A percentile compares a stretch with the other conserved stretches of the same genome.
These are phyloP conservation scores for Zaprionus lineosus DNA, from an alignment of 2,888 invertebrate species.

Conservation along the genomic window DNA sequence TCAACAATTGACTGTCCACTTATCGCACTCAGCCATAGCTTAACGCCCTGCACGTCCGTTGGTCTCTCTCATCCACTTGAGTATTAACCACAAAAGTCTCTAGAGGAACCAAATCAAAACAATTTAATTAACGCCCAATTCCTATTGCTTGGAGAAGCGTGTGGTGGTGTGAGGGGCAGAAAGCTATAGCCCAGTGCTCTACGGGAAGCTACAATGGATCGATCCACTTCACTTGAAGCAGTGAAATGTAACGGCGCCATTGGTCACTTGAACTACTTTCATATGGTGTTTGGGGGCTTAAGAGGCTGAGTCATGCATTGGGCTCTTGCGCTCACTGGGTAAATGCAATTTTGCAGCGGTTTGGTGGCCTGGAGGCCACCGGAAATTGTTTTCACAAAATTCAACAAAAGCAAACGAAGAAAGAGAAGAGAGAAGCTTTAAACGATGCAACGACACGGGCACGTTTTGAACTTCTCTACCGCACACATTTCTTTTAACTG, in stretches of 20 bases:
- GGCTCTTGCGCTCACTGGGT: conserved; percentile 10
- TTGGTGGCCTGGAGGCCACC: conserved; percentile 51
- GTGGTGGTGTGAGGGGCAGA: no score
- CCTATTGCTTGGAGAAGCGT: conserved; percentile 3
- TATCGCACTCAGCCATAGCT: conserved; percentile 25
- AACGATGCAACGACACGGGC: conserved; percentile 65
- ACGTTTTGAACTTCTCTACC: conserved; percentile 75
- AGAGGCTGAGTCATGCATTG: conserved; percentile 50
- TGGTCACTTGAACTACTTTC: conserved; percentile 74
- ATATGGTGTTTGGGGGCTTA: conserved; percentile 17
- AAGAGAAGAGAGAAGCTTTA: conserved; percentile 43
- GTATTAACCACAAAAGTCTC: conserved; percentile 39
- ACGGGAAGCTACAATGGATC: conserved; percentile 2
- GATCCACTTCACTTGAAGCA: conserved; percentile 57
- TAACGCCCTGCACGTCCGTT: conserved; percentile 4
- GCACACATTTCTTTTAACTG: conserved; percentile 49
- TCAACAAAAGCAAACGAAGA: conserved; percentile 7
- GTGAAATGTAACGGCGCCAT: conserved; percentile 75
- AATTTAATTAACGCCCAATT: conserved; percentile 72
- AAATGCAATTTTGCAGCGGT: conserved; percentile 58
- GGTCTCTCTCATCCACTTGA: conserved; percentile 41
- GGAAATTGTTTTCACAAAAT: conserved; percentile 57
- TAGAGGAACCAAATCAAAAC: conserved; percentile 55
- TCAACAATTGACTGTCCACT: conserved; percentile 43
- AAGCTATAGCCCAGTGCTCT: conserved; percentile 7